A percentile compares a stretch with the other conserved stretches of the same genome.
phyloP scores from a whole-genome alignment of 2,113 vertebrate species.

The Haplotaxodon microlepis region DNA sequence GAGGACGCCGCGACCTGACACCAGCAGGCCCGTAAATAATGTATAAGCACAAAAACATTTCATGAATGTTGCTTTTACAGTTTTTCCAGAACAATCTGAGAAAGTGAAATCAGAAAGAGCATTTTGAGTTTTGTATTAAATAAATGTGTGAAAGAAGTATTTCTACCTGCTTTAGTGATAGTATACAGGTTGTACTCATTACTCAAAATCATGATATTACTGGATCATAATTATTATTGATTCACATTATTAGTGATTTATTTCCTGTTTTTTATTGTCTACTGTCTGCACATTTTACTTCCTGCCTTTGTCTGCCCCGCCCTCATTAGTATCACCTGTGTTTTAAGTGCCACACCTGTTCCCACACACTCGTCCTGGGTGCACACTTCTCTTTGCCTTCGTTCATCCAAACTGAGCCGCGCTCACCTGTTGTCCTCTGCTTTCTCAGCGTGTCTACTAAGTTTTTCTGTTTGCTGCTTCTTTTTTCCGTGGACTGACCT shows the following conservation, averaged over 20 bases:
- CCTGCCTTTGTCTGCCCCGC: neutral
- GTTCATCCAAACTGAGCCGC: neutral
- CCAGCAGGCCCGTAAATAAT: neutral
- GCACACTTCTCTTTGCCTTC: neutral
- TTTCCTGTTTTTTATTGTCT: neutral
- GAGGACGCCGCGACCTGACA: neutral
- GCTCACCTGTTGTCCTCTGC: neutral
- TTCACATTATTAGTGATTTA: neutral
- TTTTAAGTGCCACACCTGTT: neutral
- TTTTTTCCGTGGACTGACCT: neutral
- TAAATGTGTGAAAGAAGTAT: neutral
- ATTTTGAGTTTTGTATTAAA: neutral
- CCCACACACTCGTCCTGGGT: neutral
- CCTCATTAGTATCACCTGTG: neutral
- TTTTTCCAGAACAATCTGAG: neutral
- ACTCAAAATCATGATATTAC: neutral
- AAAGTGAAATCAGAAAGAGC: neutral
- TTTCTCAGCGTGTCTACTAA: fast-evolving
- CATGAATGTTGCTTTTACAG: neutral
- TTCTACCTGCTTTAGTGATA: too few relatives aligned
- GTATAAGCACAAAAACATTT: neutral
- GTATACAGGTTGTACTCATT: neutral
- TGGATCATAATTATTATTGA: neutral
- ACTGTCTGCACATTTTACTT: neutral
- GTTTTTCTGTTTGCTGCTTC: neutral